A percentile compares a stretch with the other conserved stretches of the same genome.
Conservation (phyloP, 1,140 invertebrate species). For the Cydia amplana region DNA sequence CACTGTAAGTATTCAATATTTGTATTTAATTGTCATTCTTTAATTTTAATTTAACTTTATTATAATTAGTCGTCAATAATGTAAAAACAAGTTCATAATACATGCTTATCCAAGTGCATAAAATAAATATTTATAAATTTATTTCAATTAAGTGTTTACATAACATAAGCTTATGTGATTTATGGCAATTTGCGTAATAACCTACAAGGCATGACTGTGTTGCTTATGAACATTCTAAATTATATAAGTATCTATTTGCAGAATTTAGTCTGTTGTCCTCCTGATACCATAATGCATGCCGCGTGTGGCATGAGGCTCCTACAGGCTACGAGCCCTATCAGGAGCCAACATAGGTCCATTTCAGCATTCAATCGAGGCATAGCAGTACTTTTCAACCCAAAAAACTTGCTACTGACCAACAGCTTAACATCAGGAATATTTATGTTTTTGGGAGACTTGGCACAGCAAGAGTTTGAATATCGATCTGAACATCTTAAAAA, state of each 20-base stretch:
- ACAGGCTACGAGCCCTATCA: background rate
- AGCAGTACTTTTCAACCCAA: conserved; percentile 81
- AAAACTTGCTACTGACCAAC: conserved; percentile 85
- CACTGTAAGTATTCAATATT: background rate
- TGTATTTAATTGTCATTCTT: background rate
- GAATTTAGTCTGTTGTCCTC: background rate
- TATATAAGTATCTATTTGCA: background rate
- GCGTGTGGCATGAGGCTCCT: background rate
- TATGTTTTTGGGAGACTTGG: conserved; percentile 84
- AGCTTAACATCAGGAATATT: conserved; percentile 83
- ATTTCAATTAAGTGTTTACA: background rate
- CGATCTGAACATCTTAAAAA: conserved; percentile 63
- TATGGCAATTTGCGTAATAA: background rate
- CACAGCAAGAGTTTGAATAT: conserved; percentile 84
- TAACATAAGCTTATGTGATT: background rate
- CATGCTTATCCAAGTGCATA: no score
- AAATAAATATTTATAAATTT: no score
- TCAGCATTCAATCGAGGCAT: conserved; percentile 49
- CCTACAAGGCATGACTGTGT: background rate
- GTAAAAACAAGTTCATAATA: no score
- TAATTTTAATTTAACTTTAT: background rate
- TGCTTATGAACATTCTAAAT: background rate
- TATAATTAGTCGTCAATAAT: no score
- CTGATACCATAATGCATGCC: background rate
- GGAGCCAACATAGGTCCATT: background rate